Conservation (phyloP, 2,113 vertebrate species). For the Mormyrus iriodes region DNA sequence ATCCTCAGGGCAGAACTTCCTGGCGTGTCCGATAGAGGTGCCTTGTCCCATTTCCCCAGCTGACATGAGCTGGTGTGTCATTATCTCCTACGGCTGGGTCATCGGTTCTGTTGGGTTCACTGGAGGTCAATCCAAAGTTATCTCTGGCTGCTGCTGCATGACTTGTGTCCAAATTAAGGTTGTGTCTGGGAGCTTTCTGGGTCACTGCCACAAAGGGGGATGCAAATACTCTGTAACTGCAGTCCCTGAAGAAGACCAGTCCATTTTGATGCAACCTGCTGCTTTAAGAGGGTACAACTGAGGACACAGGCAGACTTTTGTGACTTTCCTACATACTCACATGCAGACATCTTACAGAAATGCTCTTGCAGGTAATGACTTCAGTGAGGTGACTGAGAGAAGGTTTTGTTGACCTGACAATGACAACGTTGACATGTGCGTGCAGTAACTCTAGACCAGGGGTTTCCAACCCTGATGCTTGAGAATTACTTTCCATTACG, state of each 20-base stretch:
- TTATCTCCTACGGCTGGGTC: constrained; percentile 84
- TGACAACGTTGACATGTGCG: not conserved
- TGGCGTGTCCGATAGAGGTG: not conserved
- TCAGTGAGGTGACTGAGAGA: not conserved
- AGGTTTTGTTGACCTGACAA: not conserved
- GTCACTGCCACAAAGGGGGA: not conserved
- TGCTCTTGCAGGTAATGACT: not conserved
- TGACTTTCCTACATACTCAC: not conserved
- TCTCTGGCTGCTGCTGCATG: constrained; percentile 77
- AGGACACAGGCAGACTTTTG: not conserved
- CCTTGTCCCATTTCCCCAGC: constrained; percentile 53
- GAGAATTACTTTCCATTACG: too few relatives aligned
- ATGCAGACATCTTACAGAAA: not conserved
- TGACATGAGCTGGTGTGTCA: constrained; percentile 78
- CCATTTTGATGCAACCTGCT: not conserved
- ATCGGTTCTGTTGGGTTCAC: constrained; percentile 83
- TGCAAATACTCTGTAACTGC: not conserved
- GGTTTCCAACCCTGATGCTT: too few relatives aligned
- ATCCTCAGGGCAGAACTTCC: not conserved
- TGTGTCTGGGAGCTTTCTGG: not conserved
- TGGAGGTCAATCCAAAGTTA: constrained; percentile 84
- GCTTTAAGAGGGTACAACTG: not conserved
- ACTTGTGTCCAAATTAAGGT: constrained; percentile 71
- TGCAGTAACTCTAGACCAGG: too few relatives aligned
- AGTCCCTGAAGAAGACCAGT: not conserved